Evolutionary conservation across 2,113 vertebrate genomes (phyloP).

Genomic region (Puma concolor): DNA sequence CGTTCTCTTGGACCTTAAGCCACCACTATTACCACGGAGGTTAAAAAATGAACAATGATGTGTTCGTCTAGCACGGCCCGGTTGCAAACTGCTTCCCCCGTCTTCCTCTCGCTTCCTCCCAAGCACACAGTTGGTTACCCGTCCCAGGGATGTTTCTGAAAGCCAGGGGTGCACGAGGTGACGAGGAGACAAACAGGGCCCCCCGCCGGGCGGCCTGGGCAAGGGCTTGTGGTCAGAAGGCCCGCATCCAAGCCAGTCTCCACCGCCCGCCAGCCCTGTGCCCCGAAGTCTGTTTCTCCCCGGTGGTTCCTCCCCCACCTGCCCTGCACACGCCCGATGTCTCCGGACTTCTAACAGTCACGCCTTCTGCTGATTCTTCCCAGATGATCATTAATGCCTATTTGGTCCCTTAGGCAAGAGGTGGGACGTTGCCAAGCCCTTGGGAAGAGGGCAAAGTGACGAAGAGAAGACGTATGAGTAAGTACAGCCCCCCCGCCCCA

Average conservation of each 20-base stretch:
- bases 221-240: not conserved
- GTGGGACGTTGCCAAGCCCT: not conserved
- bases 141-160: not conserved
- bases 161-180: not conserved
- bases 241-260: not conserved
- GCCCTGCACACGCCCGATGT: not conserved
- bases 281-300: not conserved
- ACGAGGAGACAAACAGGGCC: no score
- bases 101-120: not conserved
- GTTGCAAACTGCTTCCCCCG: no score
- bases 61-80: no score
- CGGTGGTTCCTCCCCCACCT: not conserved
- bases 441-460: not conserved
- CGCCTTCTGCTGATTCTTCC: not conserved
- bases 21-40: not conserved
- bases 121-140: not conserved
- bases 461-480: conserved; percentile 79
- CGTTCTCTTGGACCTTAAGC: not conserved
- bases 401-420: conserved; percentile 49
- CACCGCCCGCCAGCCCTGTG: not conserved
- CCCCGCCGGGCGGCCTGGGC: not conserved
- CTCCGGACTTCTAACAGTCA: not conserved
- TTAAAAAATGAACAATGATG: not conserved
- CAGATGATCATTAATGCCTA: not conserved
- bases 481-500: not conserved